Evolutionary conservation across 2,113 vertebrate species (phyloP).

Genomic region (Ovis canadensis): DNA sequence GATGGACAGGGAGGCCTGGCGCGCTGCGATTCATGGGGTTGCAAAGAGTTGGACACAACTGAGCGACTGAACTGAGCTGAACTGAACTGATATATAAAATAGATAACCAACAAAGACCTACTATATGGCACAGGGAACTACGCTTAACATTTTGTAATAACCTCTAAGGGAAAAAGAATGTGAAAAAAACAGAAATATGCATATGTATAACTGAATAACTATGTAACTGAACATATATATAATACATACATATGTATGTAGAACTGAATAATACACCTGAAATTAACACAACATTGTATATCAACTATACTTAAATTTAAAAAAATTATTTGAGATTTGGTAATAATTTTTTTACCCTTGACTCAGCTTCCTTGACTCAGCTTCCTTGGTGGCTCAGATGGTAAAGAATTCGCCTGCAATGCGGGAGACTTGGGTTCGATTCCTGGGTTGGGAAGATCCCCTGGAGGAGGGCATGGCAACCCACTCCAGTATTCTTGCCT

Average conservation of each 20-base stretch:
- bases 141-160: not conserved
- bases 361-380: not conserved
- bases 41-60: no score
- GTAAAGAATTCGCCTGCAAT: not conserved
- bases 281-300: not conserved
- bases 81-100: not conserved
- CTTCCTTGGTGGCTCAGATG: not conserved
- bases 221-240: not conserved
- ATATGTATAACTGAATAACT: not conserved
- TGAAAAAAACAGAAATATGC: not conserved
- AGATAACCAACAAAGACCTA: not conserved
- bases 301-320: not conserved
- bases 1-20: no score
- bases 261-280: not conserved
- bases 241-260: not conserved
- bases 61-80: no score
- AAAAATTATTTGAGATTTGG: not conserved
- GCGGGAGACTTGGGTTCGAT: not conserved
- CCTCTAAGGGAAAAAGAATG: not conserved
- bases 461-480: not conserved
- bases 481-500: not conserved
- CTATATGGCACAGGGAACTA: not conserved
- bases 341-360: not conserved
- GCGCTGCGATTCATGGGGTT: no score
- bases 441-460: not conserved